A percentile compares a stretch with the other conserved stretches of the same genome.
Evolutionary conservation across 2,113 vertebrate genomes (phyloP).

Genomic region (Petrocephalus zakoni): DNA sequence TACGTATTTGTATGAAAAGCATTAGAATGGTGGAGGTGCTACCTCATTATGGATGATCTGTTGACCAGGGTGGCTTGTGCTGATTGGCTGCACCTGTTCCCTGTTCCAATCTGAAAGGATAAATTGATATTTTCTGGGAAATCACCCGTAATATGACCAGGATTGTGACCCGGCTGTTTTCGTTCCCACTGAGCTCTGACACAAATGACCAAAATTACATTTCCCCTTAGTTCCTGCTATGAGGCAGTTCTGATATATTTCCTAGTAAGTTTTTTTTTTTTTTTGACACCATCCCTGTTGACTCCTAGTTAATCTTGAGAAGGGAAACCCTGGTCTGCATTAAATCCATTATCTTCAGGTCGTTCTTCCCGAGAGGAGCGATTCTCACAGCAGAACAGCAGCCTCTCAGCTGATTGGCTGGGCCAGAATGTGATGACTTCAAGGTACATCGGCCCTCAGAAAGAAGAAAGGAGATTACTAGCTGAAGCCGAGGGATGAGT

Average conservation of each 20-base stretch:
- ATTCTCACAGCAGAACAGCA: neutral
- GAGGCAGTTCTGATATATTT: neutral
- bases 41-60: neutral
- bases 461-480: neutral
- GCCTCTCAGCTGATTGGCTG: neutral
- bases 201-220: neutral
- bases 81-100: neutral
- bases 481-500: neutral
- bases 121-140: neutral
- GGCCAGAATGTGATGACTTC: neutral
- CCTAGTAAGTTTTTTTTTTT: neutral
- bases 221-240: neutral
- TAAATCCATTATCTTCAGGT: neutral
- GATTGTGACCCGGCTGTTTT: neutral
- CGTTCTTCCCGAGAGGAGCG: neutral
- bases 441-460: neutral
- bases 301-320: neutral
- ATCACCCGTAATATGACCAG: neutral
- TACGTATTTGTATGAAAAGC: neutral
- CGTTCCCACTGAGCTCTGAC: neutral
- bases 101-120: neutral
- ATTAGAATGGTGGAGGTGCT: neutral
- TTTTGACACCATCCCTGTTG: neutral
- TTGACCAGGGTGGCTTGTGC: neutral
- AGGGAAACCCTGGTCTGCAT: neutral